Conservation (phyloP, 2,797 vertebrate species). For the Lutra lutra region DNA sequence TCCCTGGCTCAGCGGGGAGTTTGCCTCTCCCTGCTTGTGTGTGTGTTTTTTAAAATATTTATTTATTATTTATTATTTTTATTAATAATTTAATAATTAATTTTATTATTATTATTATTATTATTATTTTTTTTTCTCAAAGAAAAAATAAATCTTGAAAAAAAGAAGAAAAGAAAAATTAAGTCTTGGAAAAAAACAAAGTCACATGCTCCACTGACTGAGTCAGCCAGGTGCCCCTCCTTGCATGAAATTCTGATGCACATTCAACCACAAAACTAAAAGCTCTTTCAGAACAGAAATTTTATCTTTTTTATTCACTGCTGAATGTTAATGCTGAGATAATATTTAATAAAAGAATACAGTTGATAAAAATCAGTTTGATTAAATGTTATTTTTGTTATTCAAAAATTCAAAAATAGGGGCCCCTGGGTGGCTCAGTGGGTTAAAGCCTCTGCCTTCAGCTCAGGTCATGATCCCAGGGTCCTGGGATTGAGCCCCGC, state of each 20-base stretch:
- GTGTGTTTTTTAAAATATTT: too few relatives aligned
- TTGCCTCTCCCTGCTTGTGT: neutral
- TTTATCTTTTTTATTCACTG: neutral
- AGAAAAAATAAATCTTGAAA: neutral
- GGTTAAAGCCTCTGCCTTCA: too few relatives aligned
- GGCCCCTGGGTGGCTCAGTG: too few relatives aligned
- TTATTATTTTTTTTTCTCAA: neutral
- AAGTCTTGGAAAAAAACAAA: too few relatives aligned
- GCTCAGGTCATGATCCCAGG: too few relatives aligned
- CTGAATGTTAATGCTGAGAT: neutral
- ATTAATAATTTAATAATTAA: too few relatives aligned
- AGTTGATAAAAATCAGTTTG: slow-evolving; percentile 7
- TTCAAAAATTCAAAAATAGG: neutral
- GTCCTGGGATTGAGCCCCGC: too few relatives aligned
- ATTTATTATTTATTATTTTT: too few relatives aligned
- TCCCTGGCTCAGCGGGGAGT: neutral
- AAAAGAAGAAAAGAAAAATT: too few relatives aligned
- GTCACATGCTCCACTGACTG: neutral
- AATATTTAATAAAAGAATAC: slow-evolving; percentile 2
- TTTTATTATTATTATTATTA: too few relatives aligned
- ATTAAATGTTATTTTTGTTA: slow-evolving; percentile 32
- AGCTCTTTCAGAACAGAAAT: neutral
- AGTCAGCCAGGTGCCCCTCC: neutral
- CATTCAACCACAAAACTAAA: slow-evolving; percentile 25
- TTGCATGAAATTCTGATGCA: neutral